Conservation (phyloP, 2,113 vertebrate species). For the Gobiocypris rarus region DNA sequence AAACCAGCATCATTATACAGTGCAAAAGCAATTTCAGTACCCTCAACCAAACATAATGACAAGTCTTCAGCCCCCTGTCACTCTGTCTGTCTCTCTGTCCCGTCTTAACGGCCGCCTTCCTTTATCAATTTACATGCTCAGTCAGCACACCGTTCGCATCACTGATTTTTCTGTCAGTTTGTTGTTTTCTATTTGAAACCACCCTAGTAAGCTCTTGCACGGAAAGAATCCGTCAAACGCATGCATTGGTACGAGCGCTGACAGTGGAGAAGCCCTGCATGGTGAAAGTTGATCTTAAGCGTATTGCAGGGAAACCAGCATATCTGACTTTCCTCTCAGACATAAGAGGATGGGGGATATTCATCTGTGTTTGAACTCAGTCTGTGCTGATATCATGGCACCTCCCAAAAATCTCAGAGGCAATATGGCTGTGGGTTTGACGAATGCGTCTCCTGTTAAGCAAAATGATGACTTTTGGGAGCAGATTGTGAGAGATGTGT, state of each 20-base stretch:
- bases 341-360: slow-evolving; percentile 38
- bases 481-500: background rate
- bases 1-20: slow-evolving; percentile 33
- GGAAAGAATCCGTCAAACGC: background rate
- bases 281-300: slow-evolving; percentile 39
- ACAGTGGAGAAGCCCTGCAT: slow-evolving; percentile 19
- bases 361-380: slow-evolving; percentile 20
- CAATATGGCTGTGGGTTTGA: background rate
- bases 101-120: background rate
- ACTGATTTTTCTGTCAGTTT: slow-evolving; percentile 8
- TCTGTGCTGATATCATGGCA: background rate
- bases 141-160: slow-evolving; percentile 21
- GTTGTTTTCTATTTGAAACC: slow-evolving; percentile 4
- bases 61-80: slow-evolving; percentile 9
- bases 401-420: background rate
- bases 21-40: slow-evolving; percentile 14
- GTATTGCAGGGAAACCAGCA: slow-evolving; percentile 6
- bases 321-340: slow-evolving; percentile 30
- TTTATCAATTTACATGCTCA: slow-evolving; percentile 9
- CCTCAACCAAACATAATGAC: slow-evolving; percentile 13
- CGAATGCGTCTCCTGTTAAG: background rate
- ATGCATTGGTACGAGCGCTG: background rate
- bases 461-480: background rate
- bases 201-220: background rate
- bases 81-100: background rate